A percentile compares a stretch with the other conserved stretches of the same genome.
Evolutionary conservation across 2,797 vertebrate species (phyloP).

Genomic region (Hypotaenidia okinawae): DNA sequence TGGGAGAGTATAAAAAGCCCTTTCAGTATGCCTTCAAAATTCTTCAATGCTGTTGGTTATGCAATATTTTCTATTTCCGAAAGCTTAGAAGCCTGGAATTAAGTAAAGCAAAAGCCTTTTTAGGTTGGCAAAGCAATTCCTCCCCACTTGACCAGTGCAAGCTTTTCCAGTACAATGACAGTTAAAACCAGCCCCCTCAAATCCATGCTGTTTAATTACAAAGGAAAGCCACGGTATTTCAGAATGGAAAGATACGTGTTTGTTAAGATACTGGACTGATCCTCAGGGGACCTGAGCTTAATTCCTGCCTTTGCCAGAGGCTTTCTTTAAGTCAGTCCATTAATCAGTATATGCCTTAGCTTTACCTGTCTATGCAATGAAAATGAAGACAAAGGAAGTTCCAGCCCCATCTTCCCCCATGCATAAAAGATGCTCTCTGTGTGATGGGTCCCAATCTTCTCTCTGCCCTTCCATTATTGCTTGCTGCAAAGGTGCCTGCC

Average conservation of each 20-base stretch:
- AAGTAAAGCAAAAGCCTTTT: constrained; percentile 26
- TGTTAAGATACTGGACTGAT: constrained; percentile 37
- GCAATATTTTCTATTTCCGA: constrained; percentile 59
- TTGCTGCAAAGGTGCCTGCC: neutral
- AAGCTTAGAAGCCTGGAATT: constrained; percentile 50
- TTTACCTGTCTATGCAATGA: constrained; percentile 26
- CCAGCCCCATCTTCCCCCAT: neutral
- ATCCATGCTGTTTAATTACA: constrained; percentile 52
- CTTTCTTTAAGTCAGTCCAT: constrained; percentile 33
- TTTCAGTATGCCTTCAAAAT: constrained; percentile 39
- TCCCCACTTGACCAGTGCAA: constrained; percentile 42
- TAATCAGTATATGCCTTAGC: constrained; percentile 46
- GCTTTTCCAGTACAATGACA: constrained; percentile 1
- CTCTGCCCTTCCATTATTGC: neutral
- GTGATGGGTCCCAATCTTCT: neutral
- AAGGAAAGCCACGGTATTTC: constrained; percentile 32
- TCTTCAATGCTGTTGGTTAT: constrained; percentile 40
- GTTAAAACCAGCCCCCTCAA: constrained; percentile 26
- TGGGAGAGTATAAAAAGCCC: constrained; percentile 48
- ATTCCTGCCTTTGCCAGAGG: constrained; percentile 36
- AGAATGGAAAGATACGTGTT: neutral
- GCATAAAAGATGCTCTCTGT: neutral
- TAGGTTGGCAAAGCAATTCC: neutral
- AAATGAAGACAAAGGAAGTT: constrained; percentile 40
- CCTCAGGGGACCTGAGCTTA: neutral